These are phyloP conservation scores for Sebastes variabilis DNA, from an alignment of 2,797 vertebrate species.

Conservation along the genomic window DNA sequence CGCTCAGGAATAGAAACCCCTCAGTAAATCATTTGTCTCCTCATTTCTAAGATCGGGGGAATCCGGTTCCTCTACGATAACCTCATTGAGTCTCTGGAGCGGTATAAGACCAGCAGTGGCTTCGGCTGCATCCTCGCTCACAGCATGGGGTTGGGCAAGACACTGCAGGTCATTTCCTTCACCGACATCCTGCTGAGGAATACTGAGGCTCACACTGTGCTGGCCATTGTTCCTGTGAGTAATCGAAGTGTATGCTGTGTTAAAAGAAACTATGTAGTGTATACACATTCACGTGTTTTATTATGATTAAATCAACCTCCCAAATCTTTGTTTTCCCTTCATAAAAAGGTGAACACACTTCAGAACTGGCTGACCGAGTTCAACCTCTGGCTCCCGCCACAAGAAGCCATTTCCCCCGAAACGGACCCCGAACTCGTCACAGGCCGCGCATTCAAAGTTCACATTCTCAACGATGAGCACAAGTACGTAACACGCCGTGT, in stretches of 20 bases:
- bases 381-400: conserved; percentile 95
- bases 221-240: conserved; percentile 98
- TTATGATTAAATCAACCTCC: not conserved
- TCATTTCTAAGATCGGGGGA: conserved; percentile 89
- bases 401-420: conserved; percentile 88
- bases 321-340: conserved; percentile 24
- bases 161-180: conserved; percentile 98
- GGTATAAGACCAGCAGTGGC: conserved; percentile 94
- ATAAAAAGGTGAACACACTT: conserved; percentile 94
- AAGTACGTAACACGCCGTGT: conserved; percentile 83
- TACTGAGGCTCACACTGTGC: conserved; percentile 96
- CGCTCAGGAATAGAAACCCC: not conserved
- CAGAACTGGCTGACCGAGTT: conserved; percentile 99
- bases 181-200: conserved; percentile 94
- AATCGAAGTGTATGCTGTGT: not conserved
- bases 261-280: not conserved
- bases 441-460: conserved; percentile 93
- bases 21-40: not conserved
- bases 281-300: not conserved
- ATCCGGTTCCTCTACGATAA: conserved; percentile 99
- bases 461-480: conserved; percentile 98
- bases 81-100: conserved; percentile 95
- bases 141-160: conserved; percentile 99
- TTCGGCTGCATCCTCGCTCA: conserved; percentile 99
- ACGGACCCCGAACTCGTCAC: conserved; percentile 84